Base-by-base conservation (phyloP, 2,113 vertebrate species). In the Brachyistius frenatus region DNA sequence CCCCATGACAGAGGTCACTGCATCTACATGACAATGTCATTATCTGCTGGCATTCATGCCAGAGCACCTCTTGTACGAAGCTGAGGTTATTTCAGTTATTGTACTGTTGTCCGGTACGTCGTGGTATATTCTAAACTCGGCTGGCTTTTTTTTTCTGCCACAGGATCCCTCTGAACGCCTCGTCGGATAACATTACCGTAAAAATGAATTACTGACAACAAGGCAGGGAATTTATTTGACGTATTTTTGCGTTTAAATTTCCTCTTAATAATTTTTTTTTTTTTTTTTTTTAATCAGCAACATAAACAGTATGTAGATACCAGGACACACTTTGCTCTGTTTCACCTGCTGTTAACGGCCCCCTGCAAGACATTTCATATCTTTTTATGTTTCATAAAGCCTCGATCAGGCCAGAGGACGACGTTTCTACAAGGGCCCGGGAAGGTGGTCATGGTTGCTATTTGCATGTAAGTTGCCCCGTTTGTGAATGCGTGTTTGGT, bases 381-480 rank as follows among this genome's bases (percentile, higher is more conserved):
- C 15, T 52, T 53, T 11, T 35, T 65, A 5, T 75, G 5, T 86
- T 70, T 69, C 49, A 8, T 60, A 60, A 83, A 99, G 98, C 98
- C 98, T 85, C 96, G 97, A 74, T 96, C 98, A 83, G 95, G 96
- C 65, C 90, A 93, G 30, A 91, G 96, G 87, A 60, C 94, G 9
- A 92, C 96, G 50, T 98, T 99, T 93, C 92, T 97, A 52, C 96
- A 98, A 87, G 98, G 98, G 55, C 97, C 98, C 35, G 98, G 98
- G 80, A 99, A 99, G 86, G 98, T 99, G 87, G 98, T 99, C 62
- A 98, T 97, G 96, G 97, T 99, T 47, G 98, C 98, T 57, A 98
- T 99, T 91, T 99, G 97, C 94, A 99, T 99, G 98, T 99, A 96
- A 97, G 98, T 96, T 86, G 23, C 8, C 4, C 50, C 23, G 6